Base-by-base conservation (phyloP, 1,140 invertebrate genomes). In the Charaxes varanes region DNA sequence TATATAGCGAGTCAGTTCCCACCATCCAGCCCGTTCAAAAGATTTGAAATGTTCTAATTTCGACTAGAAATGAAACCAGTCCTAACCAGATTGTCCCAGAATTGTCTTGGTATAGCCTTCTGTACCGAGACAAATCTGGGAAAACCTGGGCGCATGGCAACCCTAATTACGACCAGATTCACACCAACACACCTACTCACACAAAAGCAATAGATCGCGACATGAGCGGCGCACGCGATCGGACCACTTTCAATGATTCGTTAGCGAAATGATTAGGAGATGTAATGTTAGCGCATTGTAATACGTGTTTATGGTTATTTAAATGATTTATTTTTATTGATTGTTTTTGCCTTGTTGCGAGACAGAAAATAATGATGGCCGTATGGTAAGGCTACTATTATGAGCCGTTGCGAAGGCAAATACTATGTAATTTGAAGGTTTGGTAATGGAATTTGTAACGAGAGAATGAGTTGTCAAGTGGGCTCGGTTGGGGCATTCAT, bases 281-380 rank as follows among this genome's bases (percentile, higher is more conserved):
- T 78, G 76, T 81, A 83, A 83, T 83, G 68, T 70, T 64, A 64
- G 62, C 62, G 71, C 65, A 80, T 82, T 80, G 79, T 82, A 80
- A 71, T 82, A 73, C 67, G 66, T 83, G 74, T 83, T 83, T 83
- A 80, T 80, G 67, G 70, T 79, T 79, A 83, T 83, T 80, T 78
- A 80, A 83, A 83, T 83, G 79, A 83, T 83, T 80, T 83, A 80
- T 83, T 83, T 83, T 83, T 83, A 83, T 83, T 83, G 76, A 83
- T 83, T 77, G 76, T 80, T 80, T 83, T 83, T 70, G 78, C 73
- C 78, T 83, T 79, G 78, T 73, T 77, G 63, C 73, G 35, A 77
- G 78, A 83, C 78, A 77, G 73, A 77, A 80, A 83, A 80, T 83
- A 83, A 83, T 83, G 76, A 77, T 76, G 60, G 61, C 32, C 53